Evolutionary conservation across 2,113 vertebrate genomes (phyloP), one percentile per base, ranked within the genome.

Genomic region (Brachyistius frenatus): DNA sequence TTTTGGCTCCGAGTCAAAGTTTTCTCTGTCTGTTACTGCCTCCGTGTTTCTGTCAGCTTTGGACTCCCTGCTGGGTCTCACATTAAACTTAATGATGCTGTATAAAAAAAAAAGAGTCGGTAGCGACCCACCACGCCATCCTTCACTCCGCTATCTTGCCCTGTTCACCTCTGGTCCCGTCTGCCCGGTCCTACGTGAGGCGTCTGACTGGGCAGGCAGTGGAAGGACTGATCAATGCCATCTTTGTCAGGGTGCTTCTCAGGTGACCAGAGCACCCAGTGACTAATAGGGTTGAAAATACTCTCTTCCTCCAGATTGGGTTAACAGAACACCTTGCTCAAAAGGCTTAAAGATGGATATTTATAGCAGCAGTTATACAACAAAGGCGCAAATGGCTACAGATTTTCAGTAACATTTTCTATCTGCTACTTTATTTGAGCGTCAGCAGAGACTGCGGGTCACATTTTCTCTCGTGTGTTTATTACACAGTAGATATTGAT

Each of bases 161-260:
- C 31, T n/a, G 13, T 80, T 86, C 76, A 53, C 61, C 57, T 74
- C 77, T 1, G 75, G 71, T 71, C 65, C 47, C n/a, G 36, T 83
- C 78, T 23, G 23, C 23, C 23, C 23, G 23, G 62, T 54, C 63
- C 44, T 46, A 23, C 66, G 55, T 31, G 71, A 80, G 71, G 63
- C 44, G 32, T 84, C 72, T 35, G 60, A 49, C 67, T 57, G 68
- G 57, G 71, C 70, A 46, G 72, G 73, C 47, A 11, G 14, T 73
- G 84, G 66, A 80, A 74, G 37, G 37, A 60, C 68, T 66, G 76
- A 87, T 91, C 88, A 92, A 90, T 90, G 85, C 49, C 79, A 88
- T 80, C 93, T 88, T 93, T 93, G 91, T 92, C 67, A 67, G 62
- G 53, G n/a, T 13, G 61, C 63, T 74, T 70, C 88, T 91, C 87